A percentile compares a stretch with the other conserved stretches of the same genome.
phyloP scores from a whole-genome alignment of 2,888 invertebrate species.

The Pammene aurita region DNA sequence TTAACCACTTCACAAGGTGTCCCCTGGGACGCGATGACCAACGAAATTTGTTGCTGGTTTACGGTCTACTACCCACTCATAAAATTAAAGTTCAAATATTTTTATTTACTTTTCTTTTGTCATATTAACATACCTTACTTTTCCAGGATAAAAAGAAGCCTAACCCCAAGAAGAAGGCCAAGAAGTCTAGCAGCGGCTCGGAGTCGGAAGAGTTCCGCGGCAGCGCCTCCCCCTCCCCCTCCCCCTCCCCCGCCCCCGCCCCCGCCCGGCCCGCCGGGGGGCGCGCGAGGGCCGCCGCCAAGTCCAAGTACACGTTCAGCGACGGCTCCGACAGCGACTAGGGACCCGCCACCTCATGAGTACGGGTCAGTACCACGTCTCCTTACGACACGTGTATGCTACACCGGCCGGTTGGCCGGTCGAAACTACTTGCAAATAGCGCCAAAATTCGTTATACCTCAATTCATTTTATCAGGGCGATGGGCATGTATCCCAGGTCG shows the following conservation, averaged over 20 bases:
- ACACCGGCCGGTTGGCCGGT: too few relatives aligned
- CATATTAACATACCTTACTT: too few relatives aligned
- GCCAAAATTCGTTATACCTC: too few relatives aligned
- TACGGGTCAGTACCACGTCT: constrained; percentile 2
- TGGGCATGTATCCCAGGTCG: too few relatives aligned
- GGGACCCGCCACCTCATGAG: not conserved
- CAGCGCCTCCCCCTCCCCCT: constrained; percentile 47
- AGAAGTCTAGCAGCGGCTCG: constrained; percentile 62
- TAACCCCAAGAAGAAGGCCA: constrained; percentile 73
- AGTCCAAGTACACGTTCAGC: constrained; percentile 75
- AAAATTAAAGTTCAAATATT: too few relatives aligned
- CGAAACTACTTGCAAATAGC: too few relatives aligned
- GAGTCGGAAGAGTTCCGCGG: constrained; percentile 55
- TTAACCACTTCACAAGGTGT: too few relatives aligned
- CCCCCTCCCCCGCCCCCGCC: constrained; percentile 48
- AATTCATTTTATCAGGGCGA: too few relatives aligned
- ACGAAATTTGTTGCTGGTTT: too few relatives aligned
- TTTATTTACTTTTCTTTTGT: too few relatives aligned
- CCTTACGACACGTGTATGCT: not conserved
- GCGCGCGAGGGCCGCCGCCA: constrained; percentile 55
- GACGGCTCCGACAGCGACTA: constrained; percentile 69
- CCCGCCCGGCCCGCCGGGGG: constrained; percentile 44
- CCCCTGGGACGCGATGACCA: too few relatives aligned
- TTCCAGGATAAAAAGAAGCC: constrained; percentile 69
- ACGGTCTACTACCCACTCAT: too few relatives aligned